phyloP scores from a whole-genome alignment of 2,113 vertebrate species.

The Ictalurus punctatus region DNA sequence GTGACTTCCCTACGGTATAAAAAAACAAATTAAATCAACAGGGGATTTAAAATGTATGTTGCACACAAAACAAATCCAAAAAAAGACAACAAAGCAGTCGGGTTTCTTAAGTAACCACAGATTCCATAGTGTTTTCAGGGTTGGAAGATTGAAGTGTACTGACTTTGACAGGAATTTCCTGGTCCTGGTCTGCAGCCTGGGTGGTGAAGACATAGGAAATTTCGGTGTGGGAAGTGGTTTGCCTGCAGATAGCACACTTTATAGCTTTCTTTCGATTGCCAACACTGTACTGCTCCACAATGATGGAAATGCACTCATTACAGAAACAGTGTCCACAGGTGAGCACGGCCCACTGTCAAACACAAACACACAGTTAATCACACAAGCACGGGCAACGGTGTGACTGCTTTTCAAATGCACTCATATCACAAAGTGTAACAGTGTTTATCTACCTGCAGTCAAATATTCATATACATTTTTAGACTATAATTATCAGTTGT shows the following conservation, averaged over 20 bases:
- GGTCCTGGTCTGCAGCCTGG: constrained; percentile 81
- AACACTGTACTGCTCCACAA: constrained; percentile 93
- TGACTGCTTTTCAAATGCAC: not conserved
- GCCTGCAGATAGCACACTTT: constrained; percentile 95
- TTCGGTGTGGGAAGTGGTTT: constrained; percentile 92
- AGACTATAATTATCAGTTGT: constrained; percentile 18
- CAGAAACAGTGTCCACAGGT: constrained; percentile 98
- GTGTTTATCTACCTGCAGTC: not conserved
- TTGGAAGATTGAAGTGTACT: not conserved
- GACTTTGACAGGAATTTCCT: constrained; percentile 93
- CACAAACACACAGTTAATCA: constrained; percentile 38
- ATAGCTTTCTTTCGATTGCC: constrained; percentile 88
- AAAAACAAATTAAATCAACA: constrained; percentile 1
- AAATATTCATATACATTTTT: not conserved
- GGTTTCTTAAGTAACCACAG: not conserved
- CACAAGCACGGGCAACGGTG: not conserved
- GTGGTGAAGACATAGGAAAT: constrained; percentile 97
- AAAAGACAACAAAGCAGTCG: not conserved
- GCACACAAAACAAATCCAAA: not conserved
- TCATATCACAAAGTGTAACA: not conserved
- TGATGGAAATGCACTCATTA: constrained; percentile 92
- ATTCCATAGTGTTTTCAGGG: not conserved
- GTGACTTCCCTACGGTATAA: constrained; percentile 87
- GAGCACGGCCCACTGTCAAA: constrained; percentile 92
- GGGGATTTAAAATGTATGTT: not conserved